These are phyloP conservation scores for Papilio xuthus DNA, from an alignment of 1,140 invertebrate genomes.

Conservation along the genomic window DNA sequence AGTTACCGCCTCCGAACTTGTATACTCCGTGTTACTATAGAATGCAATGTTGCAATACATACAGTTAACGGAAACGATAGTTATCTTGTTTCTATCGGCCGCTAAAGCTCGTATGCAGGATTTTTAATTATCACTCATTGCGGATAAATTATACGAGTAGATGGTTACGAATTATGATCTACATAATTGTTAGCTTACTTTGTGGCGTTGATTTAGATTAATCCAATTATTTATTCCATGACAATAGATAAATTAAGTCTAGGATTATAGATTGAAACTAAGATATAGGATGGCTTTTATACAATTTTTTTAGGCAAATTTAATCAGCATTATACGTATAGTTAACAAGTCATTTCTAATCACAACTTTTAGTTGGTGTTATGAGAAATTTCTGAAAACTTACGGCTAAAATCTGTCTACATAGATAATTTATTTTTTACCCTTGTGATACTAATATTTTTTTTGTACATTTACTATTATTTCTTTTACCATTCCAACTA, in stretches of 20 bases:
- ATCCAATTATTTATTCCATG: neutral
- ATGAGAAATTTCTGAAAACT: no score
- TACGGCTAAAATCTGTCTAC: no score
- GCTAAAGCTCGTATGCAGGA: conserved; percentile 46
- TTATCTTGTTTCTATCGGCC: conserved; percentile 49
- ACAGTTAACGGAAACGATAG: conserved; percentile 58
- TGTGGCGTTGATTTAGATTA: neutral
- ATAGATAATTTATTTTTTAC: no score
- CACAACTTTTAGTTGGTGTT: no score
- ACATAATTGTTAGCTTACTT: conserved; percentile 1
- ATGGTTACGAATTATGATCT: neutral
- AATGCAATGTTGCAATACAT: conserved; percentile 60
- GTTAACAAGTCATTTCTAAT: no score
- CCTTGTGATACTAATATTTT: no score
- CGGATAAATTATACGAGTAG: conserved; percentile 20
- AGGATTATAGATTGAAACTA: neutral
- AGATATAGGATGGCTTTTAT: neutral
- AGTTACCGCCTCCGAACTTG: neutral
- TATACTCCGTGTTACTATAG: neutral
- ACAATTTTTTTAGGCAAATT: no score
- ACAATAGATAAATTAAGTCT: neutral
- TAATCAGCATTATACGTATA: no score
- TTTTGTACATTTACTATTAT: no score
- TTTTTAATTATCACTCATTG: conserved; percentile 25
- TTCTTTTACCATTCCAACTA: no score